Percentiles rank a stretch among this genome's conserved stretches.
phyloP scores from a whole-genome alignment of 1,140 invertebrate species.

The Leptinotarsa texana region DNA sequence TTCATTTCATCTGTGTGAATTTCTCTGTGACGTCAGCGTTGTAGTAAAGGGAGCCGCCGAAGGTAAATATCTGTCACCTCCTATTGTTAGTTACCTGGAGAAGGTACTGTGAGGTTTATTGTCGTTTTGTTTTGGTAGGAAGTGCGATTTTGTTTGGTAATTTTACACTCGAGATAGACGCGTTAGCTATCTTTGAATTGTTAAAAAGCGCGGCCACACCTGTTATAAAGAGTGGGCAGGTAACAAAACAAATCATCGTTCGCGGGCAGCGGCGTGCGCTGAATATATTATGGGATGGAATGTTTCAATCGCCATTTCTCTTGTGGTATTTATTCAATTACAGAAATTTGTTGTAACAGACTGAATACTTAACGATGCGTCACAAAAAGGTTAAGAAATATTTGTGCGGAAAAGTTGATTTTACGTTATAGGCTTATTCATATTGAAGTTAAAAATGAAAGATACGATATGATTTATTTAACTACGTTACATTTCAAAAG shows the following conservation, averaged over 20 bases:
- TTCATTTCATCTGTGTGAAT: background rate
- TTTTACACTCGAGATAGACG: background rate
- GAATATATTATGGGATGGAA: background rate
- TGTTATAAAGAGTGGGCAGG: background rate
- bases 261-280: background rate
- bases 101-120: background rate
- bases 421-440: too few relatives aligned
- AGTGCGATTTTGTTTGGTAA: background rate
- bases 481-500: too few relatives aligned
- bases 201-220: slow-evolving; percentile 2
- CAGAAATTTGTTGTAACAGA: too few relatives aligned
- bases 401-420: too few relatives aligned
- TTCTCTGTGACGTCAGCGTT: background rate
- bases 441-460: too few relatives aligned
- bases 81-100: background rate
- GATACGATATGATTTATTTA: too few relatives aligned
- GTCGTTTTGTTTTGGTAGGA: background rate
- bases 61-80: background rate
- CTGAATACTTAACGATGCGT: too few relatives aligned
- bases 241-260: background rate
- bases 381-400: too few relatives aligned
- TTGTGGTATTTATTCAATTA: too few relatives aligned
- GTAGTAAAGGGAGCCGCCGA: background rate
- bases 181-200: background rate
- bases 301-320: background rate